A percentile compares a stretch with the other conserved stretches of the same genome.
These are phyloP conservation scores for Pionites leucogaster DNA, from an alignment of 2,113 vertebrate genomes.

Conservation along the genomic window DNA sequence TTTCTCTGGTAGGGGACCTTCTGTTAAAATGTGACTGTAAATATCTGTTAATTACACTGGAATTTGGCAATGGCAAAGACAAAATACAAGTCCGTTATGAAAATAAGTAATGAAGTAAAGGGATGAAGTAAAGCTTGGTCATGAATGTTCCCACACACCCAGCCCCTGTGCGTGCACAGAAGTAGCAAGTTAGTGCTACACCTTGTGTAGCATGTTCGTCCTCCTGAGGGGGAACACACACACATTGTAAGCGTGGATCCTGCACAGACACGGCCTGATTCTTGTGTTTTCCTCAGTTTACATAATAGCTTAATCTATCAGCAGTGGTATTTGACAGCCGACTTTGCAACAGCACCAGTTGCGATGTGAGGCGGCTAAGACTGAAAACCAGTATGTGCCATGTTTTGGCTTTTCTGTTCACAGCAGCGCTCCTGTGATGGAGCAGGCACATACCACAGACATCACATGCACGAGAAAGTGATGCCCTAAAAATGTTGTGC, in stretches of 20 bases:
- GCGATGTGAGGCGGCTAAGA: neutral
- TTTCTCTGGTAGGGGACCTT: neutral
- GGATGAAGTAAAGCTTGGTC: neutral
- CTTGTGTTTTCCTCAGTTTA: slow-evolving; percentile 16
- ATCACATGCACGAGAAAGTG: fast-evolving
- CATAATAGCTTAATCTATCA: neutral
- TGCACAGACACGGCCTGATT: neutral
- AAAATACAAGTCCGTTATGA: neutral
- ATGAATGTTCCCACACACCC: neutral
- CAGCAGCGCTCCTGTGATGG: fast-evolving
- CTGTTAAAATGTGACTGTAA: neutral
- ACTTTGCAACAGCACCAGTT: neutral
- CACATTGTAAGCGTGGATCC: neutral
- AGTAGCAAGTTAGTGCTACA: neutral
- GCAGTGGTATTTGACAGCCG: neutral
- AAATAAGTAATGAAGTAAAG: neutral
- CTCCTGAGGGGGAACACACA: neutral
- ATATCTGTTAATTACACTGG: neutral
- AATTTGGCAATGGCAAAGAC: neutral
- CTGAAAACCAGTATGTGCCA: neutral
- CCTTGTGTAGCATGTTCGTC: neutral
- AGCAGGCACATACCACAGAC: neutral
- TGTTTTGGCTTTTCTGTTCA: neutral
- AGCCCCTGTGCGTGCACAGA: neutral
- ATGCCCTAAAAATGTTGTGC: neutral